A percentile compares a stretch with the other conserved stretches of the same genome.
phyloP scores from a whole-genome alignment of 35 echinoderm and acorn worm species.

The Apostichopus parvimensis region DNA sequence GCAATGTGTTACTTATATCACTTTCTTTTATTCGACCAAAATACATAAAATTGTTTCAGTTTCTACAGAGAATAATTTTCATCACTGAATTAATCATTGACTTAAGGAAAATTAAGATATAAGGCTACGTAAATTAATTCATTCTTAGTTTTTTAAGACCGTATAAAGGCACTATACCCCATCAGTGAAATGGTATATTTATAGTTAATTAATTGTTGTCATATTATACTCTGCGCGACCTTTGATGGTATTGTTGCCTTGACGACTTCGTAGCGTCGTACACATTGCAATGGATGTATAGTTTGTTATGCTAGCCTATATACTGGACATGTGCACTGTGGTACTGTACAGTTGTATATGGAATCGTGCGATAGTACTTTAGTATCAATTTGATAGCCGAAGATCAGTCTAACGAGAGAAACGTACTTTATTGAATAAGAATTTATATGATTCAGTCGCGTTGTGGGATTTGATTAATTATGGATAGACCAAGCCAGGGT shows the following conservation, averaged over 20 bases:
- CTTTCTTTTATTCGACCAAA: background rate
- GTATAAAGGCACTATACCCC: background rate
- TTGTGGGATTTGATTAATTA: background rate
- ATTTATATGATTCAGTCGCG: background rate
- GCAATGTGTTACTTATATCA: background rate
- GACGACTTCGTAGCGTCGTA: constrained; percentile 27
- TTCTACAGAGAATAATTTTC: background rate
- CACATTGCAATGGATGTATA: background rate
- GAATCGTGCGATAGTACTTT: too few relatives aligned
- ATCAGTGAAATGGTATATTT: constrained; percentile 41
- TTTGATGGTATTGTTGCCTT: constrained; percentile 44
- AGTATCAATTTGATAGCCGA: too few relatives aligned
- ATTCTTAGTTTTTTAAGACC: background rate
- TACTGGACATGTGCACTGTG: background rate
- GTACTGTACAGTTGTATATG: background rate
- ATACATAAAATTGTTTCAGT: background rate
- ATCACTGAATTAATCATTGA: background rate
- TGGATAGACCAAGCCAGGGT: constrained; percentile 66
- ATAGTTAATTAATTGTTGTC: constrained; percentile 63
- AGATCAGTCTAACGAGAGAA: too few relatives aligned
- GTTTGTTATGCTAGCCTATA: background rate
- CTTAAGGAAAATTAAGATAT: background rate
- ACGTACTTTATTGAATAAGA: too few relatives aligned
- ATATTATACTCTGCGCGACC: constrained; percentile 46
- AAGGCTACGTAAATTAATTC: background rate